A percentile compares a stretch with the other conserved stretches of the same genome.
Conservation (phyloP, 2,797 vertebrate species). For the Alcedo quadribrachys region DNA sequence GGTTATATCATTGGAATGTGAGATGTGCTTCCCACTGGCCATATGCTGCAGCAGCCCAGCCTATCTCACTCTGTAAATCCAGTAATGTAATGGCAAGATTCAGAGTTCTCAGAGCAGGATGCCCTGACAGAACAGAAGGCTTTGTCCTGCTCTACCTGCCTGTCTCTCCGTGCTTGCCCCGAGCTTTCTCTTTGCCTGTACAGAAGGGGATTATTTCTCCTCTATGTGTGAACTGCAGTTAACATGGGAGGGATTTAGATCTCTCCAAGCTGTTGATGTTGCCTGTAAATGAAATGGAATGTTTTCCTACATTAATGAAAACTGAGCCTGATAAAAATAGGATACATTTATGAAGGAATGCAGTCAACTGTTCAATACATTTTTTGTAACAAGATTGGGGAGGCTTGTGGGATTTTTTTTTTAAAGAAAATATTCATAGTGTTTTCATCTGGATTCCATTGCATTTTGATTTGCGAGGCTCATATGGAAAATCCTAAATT, state of each 20-base stretch:
- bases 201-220: background rate
- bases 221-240: background rate
- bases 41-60: constrained; percentile 14
- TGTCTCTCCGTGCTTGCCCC: background rate
- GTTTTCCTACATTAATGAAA: background rate
- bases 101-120: background rate
- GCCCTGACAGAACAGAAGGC: background rate
- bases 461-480: background rate
- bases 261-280: background rate
- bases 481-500: constrained; percentile 9
- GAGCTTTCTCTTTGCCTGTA: background rate
- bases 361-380: background rate
- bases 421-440: background rate
- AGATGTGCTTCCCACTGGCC: constrained; percentile 22
- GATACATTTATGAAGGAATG: background rate
- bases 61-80: background rate
- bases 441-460: background rate
- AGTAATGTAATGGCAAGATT: background rate
- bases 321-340: background rate
- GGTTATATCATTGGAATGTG: constrained; percentile 46
- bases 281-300: background rate
- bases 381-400: background rate
- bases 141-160: background rate
- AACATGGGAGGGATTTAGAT: background rate
- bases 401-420: background rate